Evolutionary conservation across 2,888 invertebrate species (phyloP), one percentile per base, ranked within the genome.

Genomic region (Achlya flavicornis): DNA sequence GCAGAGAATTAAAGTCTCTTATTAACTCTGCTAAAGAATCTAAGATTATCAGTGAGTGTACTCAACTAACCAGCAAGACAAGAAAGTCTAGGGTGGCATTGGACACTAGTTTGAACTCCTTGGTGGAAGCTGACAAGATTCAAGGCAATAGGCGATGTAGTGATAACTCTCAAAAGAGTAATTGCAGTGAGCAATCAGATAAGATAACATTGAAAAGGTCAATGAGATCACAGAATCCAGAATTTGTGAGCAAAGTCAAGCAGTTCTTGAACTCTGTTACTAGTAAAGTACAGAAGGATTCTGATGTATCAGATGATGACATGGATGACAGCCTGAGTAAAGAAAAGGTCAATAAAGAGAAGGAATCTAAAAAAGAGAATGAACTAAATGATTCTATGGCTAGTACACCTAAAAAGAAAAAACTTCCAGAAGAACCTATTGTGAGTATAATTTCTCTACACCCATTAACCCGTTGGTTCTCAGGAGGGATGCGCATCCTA

Each of bases 11-110:
- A 64, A 92, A 95, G 73, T 95, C 95, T 1, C 86, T 96, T 33
- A 94, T 96, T 69, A 95, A 95, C 41, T 94, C 96, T 14, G 95
- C 96, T 33, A 96, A 95, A 80, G 96, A 96, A 77, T 96, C 96
- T 0, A 95, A 96, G 79, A 94, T 96, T 61, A 93, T 95, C 58
- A 94, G 91, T 73, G 94, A 95, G 81, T 95, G 94, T 78, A 95
- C 92, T 16, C 94, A 91, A 68, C 80, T 95, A n/a, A 92, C 88
- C 58, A 93, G 88, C 65, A 94, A 94, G 74, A 94, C 89, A 35
- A 89, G 88, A 66, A 94, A 92, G 66, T 93, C 94, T 57, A 88
- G 92, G 69, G 71, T 78, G 48, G 87, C 90, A 48, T 81, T 94
- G 60, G 95, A 95, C 63, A 86, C 93, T 63, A 90, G 91, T 70